Evolutionary conservation across 1,140 invertebrate species (phyloP).

Genomic region (Drosophila setifemur): DNA sequence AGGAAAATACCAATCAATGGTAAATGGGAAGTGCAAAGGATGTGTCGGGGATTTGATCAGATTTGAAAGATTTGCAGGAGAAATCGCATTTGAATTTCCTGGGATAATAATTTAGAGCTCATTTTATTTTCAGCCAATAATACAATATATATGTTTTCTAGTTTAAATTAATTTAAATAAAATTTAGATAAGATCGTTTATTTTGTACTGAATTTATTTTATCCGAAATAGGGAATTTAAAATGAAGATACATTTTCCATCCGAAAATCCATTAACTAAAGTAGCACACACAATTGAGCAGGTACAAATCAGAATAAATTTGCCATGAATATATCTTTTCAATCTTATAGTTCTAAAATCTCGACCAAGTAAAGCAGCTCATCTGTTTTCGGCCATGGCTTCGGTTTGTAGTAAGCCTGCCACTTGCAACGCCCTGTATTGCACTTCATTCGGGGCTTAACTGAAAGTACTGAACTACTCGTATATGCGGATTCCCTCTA

Average conservation of each 20-base stretch:
- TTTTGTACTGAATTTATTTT: too few relatives aligned
- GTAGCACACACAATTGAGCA: too few relatives aligned
- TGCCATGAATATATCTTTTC: too few relatives aligned
- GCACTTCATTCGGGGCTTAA: constrained; percentile 21
- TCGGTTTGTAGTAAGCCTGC: background rate
- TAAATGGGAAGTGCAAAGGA: background rate
- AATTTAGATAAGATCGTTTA: too few relatives aligned
- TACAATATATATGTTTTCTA: too few relatives aligned
- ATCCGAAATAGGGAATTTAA: too few relatives aligned
- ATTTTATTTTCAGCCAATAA: background rate
- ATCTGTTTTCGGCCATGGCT: background rate
- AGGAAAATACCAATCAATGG: constrained; percentile 2
- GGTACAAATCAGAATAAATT: too few relatives aligned
- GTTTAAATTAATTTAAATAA: too few relatives aligned
- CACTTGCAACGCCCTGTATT: background rate
- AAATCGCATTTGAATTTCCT: too few relatives aligned
- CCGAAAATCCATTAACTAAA: too few relatives aligned
- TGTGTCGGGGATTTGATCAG: background rate
- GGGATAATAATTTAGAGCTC: background rate
- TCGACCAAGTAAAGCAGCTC: background rate
- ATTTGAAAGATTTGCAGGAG: background rate
- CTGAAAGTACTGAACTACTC: background rate
- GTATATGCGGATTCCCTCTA: background rate
- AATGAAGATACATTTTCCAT: too few relatives aligned
- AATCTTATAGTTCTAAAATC: background rate